Evolutionary conservation across 35 echinoderm and acorn worm genomes (phyloP).

Genomic region (Lytechinus variegatus): DNA sequence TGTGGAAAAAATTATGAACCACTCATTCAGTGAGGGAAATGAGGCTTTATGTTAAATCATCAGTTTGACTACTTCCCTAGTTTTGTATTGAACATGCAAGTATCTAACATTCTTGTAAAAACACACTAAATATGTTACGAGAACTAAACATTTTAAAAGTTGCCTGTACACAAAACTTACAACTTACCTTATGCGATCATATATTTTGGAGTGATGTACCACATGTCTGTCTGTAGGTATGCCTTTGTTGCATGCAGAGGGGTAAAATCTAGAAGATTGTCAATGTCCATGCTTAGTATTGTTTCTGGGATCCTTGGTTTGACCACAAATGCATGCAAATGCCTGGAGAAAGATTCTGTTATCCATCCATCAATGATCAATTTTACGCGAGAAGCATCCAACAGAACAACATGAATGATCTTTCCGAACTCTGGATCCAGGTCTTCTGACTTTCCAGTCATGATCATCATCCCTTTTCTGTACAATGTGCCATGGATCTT

Average conservation of each 20-base stretch:
- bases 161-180: no score
- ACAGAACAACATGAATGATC: slow-evolving; percentile 46
- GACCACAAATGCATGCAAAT: slow-evolving; percentile 63
- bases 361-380: slow-evolving; percentile 28
- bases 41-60: no score
- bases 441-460: slow-evolving; percentile 34
- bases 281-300: slow-evolving; percentile 26
- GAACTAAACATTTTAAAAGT: no score
- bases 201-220: slow-evolving; percentile 59
- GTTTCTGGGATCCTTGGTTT: background rate
- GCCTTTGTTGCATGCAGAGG: slow-evolving; percentile 69
- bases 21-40: no score
- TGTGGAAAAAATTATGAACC: no score
- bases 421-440: slow-evolving; percentile 48
- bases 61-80: no score
- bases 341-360: slow-evolving; percentile 52
- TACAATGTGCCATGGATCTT: slow-evolving; percentile 16
- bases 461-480: slow-evolving; percentile 42
- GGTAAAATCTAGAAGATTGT: slow-evolving; percentile 56
- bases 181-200: slow-evolving; percentile 36
- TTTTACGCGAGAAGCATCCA: background rate
- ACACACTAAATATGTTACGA: no score
- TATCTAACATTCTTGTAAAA: no score
- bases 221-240: slow-evolving; percentile 45
- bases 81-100: no score